Conservation (phyloP, 2,888 invertebrate genomes). For the Drosophila anomelani region DNA sequence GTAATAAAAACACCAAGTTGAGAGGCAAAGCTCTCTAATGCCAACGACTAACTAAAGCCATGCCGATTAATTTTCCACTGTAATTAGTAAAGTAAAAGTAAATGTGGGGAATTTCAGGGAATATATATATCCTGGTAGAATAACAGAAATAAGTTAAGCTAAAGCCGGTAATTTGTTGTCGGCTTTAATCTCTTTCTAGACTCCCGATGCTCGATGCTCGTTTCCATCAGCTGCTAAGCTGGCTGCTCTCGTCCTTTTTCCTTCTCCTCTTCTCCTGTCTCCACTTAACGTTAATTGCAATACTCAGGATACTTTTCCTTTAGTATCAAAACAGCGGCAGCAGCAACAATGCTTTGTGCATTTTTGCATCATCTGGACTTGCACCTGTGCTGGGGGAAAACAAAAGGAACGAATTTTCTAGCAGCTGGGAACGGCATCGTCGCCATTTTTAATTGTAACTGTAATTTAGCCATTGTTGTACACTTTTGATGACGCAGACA, state of each 20-base stretch:
- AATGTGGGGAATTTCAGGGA: not conserved
- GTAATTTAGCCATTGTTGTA: slow-evolving; percentile 77
- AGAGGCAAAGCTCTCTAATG: not conserved
- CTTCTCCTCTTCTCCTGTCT: not conserved
- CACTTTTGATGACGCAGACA: slow-evolving; percentile 63
- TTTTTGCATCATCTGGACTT: slow-evolving; percentile 40
- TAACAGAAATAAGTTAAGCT: slow-evolving; percentile 23
- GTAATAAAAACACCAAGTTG: not conserved
- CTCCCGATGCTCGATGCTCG: not conserved
- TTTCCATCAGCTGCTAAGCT: slow-evolving; percentile 33
- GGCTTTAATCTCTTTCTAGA: slow-evolving; percentile 3
- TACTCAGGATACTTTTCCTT: slow-evolving; percentile 37
- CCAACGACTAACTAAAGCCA: not conserved
- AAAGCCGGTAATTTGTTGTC: slow-evolving; percentile 25
- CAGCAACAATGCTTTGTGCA: slow-evolving; percentile 33
- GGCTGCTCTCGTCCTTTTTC: not conserved
- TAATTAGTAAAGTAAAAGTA: slow-evolving; percentile 1
- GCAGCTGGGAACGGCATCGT: slow-evolving; percentile 49
- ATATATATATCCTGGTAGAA: slow-evolving; percentile 2
- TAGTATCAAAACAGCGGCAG: slow-evolving; percentile 19
- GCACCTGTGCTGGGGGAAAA: slow-evolving; percentile 9
- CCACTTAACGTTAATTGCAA: slow-evolving; percentile 67
- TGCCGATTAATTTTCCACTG: slow-evolving; percentile 1
- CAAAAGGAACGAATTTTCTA: slow-evolving; percentile 28
- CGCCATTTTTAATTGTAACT: slow-evolving; percentile 80